Conservation (phyloP, 2,797 vertebrate species). For the Limosa lapponica region DNA sequence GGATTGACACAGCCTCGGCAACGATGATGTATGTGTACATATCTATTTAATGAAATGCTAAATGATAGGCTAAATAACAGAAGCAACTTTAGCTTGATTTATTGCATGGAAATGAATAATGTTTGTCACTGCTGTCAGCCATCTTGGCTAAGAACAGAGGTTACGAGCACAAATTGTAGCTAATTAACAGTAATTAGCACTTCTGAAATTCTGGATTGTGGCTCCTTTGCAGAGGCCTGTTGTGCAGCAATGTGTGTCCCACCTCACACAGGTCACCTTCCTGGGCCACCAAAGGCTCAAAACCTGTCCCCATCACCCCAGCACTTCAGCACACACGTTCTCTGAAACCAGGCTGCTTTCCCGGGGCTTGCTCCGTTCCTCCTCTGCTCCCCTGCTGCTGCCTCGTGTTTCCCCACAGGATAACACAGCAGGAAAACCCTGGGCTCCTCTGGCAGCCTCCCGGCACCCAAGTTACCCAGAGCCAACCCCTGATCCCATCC, state of each 20-base stretch:
- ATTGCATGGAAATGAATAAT: neutral
- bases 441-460: neutral
- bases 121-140: constrained; percentile 36
- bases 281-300: fast-evolving
- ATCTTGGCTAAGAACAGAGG: constrained; percentile 38
- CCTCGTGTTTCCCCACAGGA: fast-evolving
- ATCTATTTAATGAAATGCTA: constrained; percentile 45
- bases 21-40: neutral
- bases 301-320: neutral
- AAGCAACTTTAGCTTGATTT: constrained; percentile 50
- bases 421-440: neutral
- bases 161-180: neutral
- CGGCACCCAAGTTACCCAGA: neutral
- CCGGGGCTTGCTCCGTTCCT: neutral
- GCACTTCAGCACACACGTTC: neutral
- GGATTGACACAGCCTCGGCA: neutral
- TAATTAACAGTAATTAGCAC: constrained; percentile 57
- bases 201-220: neutral
- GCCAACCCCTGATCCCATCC: neutral
- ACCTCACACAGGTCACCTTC: neutral
- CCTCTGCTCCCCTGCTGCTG: neutral
- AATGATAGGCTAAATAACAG: constrained; percentile 41
- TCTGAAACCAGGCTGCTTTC: neutral
- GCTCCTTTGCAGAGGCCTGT: neutral
- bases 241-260: neutral